Conservation (phyloP, 2,113 vertebrate species). For the Rhagologus leucostigma region DNA sequence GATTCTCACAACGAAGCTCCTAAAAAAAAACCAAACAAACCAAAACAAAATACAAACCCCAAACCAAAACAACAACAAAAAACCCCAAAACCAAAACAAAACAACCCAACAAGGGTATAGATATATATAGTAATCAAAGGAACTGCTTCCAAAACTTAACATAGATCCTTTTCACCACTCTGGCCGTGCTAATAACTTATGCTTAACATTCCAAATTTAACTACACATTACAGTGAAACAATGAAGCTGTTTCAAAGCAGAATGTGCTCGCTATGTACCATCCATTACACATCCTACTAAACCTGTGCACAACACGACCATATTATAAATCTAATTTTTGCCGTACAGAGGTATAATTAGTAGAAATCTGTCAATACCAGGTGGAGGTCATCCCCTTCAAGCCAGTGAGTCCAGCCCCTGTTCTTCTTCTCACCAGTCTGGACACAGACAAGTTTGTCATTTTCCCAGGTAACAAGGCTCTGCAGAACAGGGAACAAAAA, state of each 20-base stretch:
- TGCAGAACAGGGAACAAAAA: constrained; percentile 21
- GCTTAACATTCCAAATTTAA: not conserved
- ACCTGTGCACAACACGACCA: too few relatives aligned
- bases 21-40: not conserved
- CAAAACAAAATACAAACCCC: not conserved
- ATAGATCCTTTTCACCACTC: not conserved
- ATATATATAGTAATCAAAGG: not conserved
- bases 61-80: too few relatives aligned
- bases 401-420: constrained; percentile 88
- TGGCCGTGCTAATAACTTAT: not conserved
- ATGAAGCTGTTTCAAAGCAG: not conserved
- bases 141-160: not conserved
- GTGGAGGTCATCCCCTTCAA: constrained; percentile 81
- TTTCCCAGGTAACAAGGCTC: constrained; percentile 82
- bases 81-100: not conserved
- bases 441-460: constrained; percentile 81
- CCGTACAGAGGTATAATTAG: not conserved
- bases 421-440: constrained; percentile 86
- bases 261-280: not conserved
- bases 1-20: constrained; percentile 85
- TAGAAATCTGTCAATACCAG: constrained; percentile 72
- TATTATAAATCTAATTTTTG: not conserved
- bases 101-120: not conserved
- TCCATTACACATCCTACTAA: not conserved
- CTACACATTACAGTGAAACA: not conserved